Conservation (phyloP, 1,140 invertebrate genomes). For the Muscidifurax raptorellus region DNA sequence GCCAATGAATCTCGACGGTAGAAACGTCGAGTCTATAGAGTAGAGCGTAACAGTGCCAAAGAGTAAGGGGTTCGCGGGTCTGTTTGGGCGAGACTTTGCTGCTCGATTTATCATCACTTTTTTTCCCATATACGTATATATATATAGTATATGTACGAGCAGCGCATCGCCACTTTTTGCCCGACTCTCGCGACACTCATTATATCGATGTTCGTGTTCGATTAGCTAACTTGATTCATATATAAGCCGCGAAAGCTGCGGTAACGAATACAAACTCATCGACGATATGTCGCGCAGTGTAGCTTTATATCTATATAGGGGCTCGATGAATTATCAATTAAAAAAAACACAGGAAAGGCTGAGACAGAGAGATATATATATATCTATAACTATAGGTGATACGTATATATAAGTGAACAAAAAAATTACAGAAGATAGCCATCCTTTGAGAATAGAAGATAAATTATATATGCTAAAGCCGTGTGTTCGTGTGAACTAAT, state of each 20-base stretch:
- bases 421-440: slow-evolving; percentile 7
- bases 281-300: background rate
- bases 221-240: slow-evolving; percentile 30
- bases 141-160: background rate
- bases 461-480: slow-evolving; percentile 33
- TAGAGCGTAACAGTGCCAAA: slow-evolving; percentile 46
- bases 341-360: slow-evolving; percentile 17
- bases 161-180: background rate
- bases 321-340: slow-evolving; percentile 28
- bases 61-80: background rate
- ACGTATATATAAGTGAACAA: background rate
- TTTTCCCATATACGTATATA: background rate
- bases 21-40: background rate
- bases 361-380: background rate
- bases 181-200: background rate
- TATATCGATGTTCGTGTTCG: slow-evolving; percentile 32
- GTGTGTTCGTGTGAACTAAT: slow-evolving; percentile 43
- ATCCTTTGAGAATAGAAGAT: slow-evolving; percentile 25
- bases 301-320: slow-evolving; percentile 34
- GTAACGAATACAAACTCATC: background rate
- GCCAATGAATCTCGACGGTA: background rate
- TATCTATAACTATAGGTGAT: slow-evolving; percentile 16
- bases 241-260: background rate
- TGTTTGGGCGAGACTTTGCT: background rate
- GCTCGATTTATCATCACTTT: background rate